These are phyloP conservation scores for Bicyclus anynana DNA, from an alignment of 1,140 invertebrate species.

Conservation along the genomic window DNA sequence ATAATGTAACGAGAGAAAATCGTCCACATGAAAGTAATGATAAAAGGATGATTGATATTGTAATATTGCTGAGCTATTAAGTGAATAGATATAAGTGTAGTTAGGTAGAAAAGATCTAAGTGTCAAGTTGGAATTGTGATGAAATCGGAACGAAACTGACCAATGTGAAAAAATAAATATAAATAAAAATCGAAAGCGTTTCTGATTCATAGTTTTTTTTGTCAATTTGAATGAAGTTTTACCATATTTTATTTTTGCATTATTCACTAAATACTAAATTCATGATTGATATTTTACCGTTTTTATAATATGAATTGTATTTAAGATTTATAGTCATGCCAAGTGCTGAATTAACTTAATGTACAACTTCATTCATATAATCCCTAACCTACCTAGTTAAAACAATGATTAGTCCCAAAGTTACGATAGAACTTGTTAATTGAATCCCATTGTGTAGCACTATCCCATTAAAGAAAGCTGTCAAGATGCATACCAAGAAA, in stretches of 20 bases:
- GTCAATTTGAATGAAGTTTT: conserved; percentile 26
- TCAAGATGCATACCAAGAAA: conserved; percentile 73
- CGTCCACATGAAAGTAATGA: conserved; percentile 34
- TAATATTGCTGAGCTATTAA: conserved; percentile 28
- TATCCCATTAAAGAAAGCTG: conserved; percentile 59
- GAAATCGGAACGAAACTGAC: conserved; percentile 57
- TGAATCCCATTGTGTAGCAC: conserved; percentile 18
- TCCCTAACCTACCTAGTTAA: conserved; percentile 2
- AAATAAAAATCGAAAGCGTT: conserved; percentile 49
- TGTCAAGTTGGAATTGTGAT: conserved; percentile 57
- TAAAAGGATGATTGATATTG: conserved; percentile 26
- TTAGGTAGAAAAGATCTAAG: conserved; percentile 46
- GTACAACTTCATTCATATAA: conserved; percentile 41
- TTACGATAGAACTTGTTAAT: conserved; percentile 10
- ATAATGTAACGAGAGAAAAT: conserved; percentile 30
- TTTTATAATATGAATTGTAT: background rate
- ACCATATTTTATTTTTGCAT: background rate
- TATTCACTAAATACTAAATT: no score
- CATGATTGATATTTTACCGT: no score
- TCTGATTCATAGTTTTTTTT: conserved; percentile 21
- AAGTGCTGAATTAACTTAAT: no score
- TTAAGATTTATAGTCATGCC: background rate
- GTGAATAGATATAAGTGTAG: conserved; percentile 35
- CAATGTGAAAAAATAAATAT: conserved; percentile 75
- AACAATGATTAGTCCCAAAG: conserved; percentile 8